Percentiles rank a stretch among this genome's conserved stretches.
Evolutionary conservation across 2,113 vertebrate genomes (phyloP).

Genomic region (Maccullochella peelii): DNA sequence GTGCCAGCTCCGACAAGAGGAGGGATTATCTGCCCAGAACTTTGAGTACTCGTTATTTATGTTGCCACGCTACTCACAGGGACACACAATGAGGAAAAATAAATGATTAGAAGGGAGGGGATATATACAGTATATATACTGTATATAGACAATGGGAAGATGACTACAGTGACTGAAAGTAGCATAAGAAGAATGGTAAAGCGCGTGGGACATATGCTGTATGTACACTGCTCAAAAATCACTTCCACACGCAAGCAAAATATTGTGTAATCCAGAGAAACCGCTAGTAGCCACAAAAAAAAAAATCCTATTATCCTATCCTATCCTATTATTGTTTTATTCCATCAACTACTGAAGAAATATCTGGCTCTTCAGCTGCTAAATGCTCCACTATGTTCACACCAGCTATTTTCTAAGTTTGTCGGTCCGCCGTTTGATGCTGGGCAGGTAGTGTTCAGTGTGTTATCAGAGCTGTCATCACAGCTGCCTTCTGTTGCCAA

Average conservation of each 20-base stretch:
- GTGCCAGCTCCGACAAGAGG: slow-evolving; percentile 43
- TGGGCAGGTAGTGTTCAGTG: no score
- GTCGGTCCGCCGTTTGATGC: background rate
- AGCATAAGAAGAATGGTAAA: background rate
- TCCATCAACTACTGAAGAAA: background rate
- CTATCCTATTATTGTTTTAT: no score
- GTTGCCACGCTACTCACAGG: slow-evolving; percentile 55
- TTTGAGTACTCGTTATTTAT: slow-evolving; percentile 50
- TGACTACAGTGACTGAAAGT: background rate
- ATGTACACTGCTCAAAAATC: background rate
- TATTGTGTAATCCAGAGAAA: background rate
- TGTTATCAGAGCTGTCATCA: background rate
- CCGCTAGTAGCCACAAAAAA: background rate
- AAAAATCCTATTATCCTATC: background rate
- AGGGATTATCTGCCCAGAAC: slow-evolving; percentile 62
- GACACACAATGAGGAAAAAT: slow-evolving; percentile 34
- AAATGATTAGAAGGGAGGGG: slow-evolving; percentile 16
- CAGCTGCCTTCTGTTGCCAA: background rate
- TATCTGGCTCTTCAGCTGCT: background rate
- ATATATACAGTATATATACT: background rate
- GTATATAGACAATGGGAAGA: slow-evolving; percentile 7
- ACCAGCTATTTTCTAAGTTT: background rate
- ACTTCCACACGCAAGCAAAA: background rate
- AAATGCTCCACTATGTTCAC: background rate
- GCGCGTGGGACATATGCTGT: background rate